Evolutionary conservation across 2,113 vertebrate species (phyloP).

Genomic region (Canis aureus): DNA sequence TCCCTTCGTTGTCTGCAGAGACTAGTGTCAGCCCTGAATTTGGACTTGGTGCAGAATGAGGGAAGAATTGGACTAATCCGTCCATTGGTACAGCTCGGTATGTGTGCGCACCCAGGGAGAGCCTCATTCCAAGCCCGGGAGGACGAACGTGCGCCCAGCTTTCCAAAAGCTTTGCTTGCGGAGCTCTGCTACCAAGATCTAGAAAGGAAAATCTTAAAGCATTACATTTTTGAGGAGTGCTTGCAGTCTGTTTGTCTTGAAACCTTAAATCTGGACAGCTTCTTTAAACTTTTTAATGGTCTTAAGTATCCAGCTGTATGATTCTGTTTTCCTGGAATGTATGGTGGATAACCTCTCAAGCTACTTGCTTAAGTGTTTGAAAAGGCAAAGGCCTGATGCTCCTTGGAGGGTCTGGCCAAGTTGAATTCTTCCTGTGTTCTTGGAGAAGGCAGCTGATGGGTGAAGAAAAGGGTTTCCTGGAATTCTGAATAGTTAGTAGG

Average conservation of each 20-base stretch:
- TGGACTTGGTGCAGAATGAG: constrained; percentile 68
- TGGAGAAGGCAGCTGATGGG: constrained; percentile 2
- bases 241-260: constrained; percentile 32
- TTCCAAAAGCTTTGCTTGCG: neutral
- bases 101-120: neutral
- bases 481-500: neutral
- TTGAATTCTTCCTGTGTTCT: neutral
- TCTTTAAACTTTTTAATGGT: constrained; percentile 41
- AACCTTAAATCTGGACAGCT: constrained; percentile 27
- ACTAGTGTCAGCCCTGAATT: constrained; percentile 64
- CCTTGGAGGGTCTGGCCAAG: neutral
- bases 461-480: constrained; percentile 34
- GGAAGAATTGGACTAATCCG: constrained; percentile 60
- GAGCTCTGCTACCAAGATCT: neutral
- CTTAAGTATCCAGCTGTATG: neutral
- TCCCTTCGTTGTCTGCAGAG: constrained; percentile 70
- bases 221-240: constrained; percentile 10
- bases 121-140: neutral
- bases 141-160: neutral
- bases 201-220: constrained; percentile 15
- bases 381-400: neutral
- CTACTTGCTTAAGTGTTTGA: neutral
- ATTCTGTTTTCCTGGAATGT: constrained; percentile 27
- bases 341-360: neutral
- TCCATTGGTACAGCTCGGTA: constrained; percentile 26